Evolutionary conservation across 2,888 invertebrate genomes (phyloP), one percentile per base, ranked within the genome.

Genomic region (Rhodophaea formosa): DNA sequence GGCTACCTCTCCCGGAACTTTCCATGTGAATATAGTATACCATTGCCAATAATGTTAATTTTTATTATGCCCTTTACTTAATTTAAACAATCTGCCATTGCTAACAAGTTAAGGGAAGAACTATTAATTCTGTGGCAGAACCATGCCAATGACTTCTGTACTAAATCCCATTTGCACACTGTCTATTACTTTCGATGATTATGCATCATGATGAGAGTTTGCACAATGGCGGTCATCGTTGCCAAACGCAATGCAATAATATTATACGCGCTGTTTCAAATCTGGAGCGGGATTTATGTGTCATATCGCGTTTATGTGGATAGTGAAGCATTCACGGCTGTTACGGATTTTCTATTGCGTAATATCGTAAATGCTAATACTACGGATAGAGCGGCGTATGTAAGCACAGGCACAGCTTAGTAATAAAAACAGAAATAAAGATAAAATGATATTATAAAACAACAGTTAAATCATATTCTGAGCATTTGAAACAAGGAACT

Each of bases 181-280:
- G 39, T 64, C 56, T 59, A 65, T 55, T 62, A 64, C 63, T 62
- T 68, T 61, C 58, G 59, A 61, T 58, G 64, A 62, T 73, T 69
- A 70, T 69, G 68, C 63, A 56, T 63, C 60, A 59, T 72, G 70
- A 73, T 67, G 69, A 66, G 60, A 62, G 61, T 67, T 76, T 75
- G 67, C 77, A 74, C 74, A 79, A 77, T 68, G 67, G 69, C 70
- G 70, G 68, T 67, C 73, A 71, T 70, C 63, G 70, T 78, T 77
- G 65, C 73, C 66, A 72, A 76, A 75, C 72, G 60, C 59, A 62
- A 60, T 70, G 70, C 67, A 69, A 70, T 67, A 64, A 65, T 58
- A 71, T 75, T 75, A 75, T 76, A 76, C 78, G 77, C 77, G 72
- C 76, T 74, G 62, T 72, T 79, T 76, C 71, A 71, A 78, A 78